Percentiles rank a stretch among this genome's conserved stretches.
phyloP scores from a whole-genome alignment of 2,113 vertebrate species.

The Periophthalmus modestus region DNA sequence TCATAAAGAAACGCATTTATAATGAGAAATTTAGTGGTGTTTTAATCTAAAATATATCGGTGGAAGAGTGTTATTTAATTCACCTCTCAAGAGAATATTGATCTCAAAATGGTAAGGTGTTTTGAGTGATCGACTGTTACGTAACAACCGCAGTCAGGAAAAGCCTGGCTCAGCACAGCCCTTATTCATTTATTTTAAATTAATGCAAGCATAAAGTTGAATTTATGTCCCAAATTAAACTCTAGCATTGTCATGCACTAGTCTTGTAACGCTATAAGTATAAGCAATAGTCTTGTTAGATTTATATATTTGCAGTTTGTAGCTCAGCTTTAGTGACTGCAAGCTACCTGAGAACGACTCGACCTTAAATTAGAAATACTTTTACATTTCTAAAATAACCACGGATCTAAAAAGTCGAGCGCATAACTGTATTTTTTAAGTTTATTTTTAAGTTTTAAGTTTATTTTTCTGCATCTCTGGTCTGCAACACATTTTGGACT shows the following conservation, averaged over 20 bases:
- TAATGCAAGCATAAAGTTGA: background rate
- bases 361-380: no score
- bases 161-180: background rate
- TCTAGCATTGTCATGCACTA: background rate
- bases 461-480: background rate
- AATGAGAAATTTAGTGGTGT: background rate
- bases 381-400: no score
- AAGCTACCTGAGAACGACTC: no score
- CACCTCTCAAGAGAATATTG: background rate
- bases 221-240: background rate
- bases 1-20: background rate
- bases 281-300: background rate
- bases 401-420: no score
- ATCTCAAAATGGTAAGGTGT: constrained; percentile 50
- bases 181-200: background rate
- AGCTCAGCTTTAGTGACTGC: background rate
- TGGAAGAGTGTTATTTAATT: background rate
- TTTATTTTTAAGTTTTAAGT: no score
- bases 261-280: background rate
- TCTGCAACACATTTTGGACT: background rate
- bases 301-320: background rate
- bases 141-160: background rate
- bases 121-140: background rate
- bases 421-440: no score
- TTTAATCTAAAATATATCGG: background rate